Conservation (phyloP, 2,888 invertebrate species). For the Hypolimnas misippus region DNA sequence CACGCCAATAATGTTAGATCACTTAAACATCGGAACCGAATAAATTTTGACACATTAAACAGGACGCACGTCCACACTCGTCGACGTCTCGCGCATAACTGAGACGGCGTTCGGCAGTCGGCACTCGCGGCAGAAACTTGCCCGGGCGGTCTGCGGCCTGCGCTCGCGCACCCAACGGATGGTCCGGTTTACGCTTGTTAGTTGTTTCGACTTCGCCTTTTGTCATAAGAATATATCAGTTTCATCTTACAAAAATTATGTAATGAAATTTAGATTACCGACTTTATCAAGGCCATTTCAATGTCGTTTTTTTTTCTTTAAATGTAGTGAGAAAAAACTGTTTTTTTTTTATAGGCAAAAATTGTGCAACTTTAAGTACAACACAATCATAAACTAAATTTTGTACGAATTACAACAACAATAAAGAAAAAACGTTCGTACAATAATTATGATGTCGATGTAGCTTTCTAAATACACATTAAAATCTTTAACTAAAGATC, state of each 20-base stretch:
- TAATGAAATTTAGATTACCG: slow-evolving; percentile 31
- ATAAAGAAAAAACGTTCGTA: no score
- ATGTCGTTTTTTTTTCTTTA: background rate
- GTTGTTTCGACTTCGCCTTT: slow-evolving; percentile 64
- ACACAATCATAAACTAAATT: background rate
- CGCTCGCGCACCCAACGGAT: slow-evolving; percentile 66
- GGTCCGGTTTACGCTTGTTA: slow-evolving; percentile 71
- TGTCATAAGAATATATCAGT: slow-evolving; percentile 68
- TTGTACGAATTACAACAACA: no score
- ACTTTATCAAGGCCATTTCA: slow-evolving; percentile 13
- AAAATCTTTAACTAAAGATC: no score
- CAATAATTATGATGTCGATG: no score
- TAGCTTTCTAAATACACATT: no score
- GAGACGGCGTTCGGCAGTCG: slow-evolving; percentile 23
- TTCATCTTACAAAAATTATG: slow-evolving; percentile 65
- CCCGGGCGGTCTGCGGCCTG: slow-evolving; percentile 67
- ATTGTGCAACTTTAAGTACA: no score
- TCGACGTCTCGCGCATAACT: slow-evolving; percentile 68
- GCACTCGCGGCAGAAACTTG: slow-evolving; percentile 60
- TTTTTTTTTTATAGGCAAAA: no score
- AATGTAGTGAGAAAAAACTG: background rate
- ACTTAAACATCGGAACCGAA: slow-evolving; percentile 71
- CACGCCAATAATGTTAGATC: slow-evolving; percentile 62
- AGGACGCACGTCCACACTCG: slow-evolving; percentile 58
- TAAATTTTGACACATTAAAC: slow-evolving; percentile 51